Base-by-base conservation (phyloP, 2,888 invertebrate species). In the Noctua pronuba region DNA sequence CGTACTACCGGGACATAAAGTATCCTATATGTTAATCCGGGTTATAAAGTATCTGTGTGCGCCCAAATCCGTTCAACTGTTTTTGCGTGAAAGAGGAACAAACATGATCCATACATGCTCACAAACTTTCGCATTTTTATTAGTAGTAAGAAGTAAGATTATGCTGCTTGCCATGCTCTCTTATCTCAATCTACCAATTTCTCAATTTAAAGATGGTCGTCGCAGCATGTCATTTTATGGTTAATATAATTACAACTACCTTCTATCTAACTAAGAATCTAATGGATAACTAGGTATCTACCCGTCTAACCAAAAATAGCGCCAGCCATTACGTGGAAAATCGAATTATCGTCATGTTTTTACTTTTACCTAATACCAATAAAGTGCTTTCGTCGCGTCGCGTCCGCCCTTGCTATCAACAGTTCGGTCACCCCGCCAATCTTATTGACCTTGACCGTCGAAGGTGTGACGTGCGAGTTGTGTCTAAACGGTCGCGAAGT, bases 371-470 rank as follows among this genome's bases (percentile, higher is more conserved):
- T 65, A 81, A 80, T 73, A n/a, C 31, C n/a, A 60, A 44, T 7
- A 74, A 52, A 79, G 79, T 49, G 55, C 31, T 66, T 31, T 16
- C n/a, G 31, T 60, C 18, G 60, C 31, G 66, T 28, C 55, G 31
- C 46, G 16, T 2, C 16, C 55, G 71, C 68, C 79, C 69, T 69
- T 69, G 62, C 41, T 11, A 67, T 49, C 55, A 28, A 66, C 3
- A 68, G 69, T 66, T 41, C 79, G 46, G 66, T 66, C 52, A 79
- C 84, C 84, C 60, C 28, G 21, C 44, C 28, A 75, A 85, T 85
- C 75, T n/a, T 68, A 72, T 84, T 82, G 75, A 72, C 71, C 75
- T 82, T 82, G 81, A 60, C 71, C 44, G 58, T 31, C 18, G n/a
- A 41, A 67, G 55, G 62, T 68, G 55, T 55, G 72, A 76, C 77